Evolutionary conservation across 1,140 invertebrate species (phyloP).

Genomic region (Pachypsylla venusta): DNA sequence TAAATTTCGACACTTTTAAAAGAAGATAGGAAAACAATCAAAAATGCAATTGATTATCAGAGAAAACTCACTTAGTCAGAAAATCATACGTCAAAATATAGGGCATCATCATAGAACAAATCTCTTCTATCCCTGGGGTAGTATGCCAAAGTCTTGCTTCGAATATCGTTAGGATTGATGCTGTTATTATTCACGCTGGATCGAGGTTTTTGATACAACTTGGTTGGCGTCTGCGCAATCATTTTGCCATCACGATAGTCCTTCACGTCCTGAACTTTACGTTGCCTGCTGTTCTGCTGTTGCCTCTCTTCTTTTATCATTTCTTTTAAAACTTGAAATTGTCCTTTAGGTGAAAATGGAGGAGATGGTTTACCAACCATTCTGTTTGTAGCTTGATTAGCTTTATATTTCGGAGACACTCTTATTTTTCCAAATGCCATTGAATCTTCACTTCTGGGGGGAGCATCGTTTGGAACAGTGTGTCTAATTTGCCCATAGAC

Average conservation of each 20-base stretch:
- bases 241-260: slow-evolving; percentile 3
- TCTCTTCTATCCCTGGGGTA: slow-evolving; percentile 2
- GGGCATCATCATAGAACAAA: background rate
- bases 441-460: slow-evolving; percentile 1
- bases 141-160: background rate
- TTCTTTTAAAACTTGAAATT: background rate
- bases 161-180: background rate
- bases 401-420: background rate
- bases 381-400: slow-evolving; percentile 1
- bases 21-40: no score
- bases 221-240: background rate
- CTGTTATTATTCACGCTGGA: no score
- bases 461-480: background rate
- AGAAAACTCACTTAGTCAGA: background rate
- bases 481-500: background rate
- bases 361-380: background rate
- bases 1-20: no score
- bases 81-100: slow-evolving; percentile 5
- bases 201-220: background rate
- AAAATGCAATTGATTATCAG: background rate
- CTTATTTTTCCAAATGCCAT: background rate
- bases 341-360: background rate
- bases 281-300: slow-evolving; percentile 1
- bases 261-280: background rate
- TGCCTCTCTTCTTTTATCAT: slow-evolving; percentile 2